phyloP scores from a whole-genome alignment of 2,113 vertebrate genomes.

The Dromaius novaehollandiae region DNA sequence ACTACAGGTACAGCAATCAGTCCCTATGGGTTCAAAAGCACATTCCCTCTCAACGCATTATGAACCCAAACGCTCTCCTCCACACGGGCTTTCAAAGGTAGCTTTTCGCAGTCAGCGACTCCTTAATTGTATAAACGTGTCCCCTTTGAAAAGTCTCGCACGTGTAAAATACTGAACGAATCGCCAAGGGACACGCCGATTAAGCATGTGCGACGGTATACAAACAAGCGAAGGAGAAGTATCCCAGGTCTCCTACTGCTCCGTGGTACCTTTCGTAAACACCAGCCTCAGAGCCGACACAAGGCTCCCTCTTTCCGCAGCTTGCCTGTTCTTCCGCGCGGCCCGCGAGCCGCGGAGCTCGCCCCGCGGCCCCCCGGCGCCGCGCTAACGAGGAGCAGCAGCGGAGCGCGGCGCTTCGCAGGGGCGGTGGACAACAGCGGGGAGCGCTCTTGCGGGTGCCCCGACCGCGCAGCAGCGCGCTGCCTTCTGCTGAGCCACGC shows the following conservation, averaged over 20 bases:
- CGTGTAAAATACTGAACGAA: neutral
- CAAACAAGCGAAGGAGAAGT: neutral
- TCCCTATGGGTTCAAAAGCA: neutral
- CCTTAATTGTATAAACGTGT: neutral
- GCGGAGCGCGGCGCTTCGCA: neutral
- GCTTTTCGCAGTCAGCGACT: neutral
- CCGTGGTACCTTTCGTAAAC: neutral
- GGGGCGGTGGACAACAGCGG: neutral
- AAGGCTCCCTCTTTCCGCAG: neutral
- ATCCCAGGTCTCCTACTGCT: neutral
- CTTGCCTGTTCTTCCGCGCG: neutral
- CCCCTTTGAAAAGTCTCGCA: neutral
- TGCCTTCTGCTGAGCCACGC: neutral
- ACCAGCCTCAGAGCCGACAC: neutral
- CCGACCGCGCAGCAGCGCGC: neutral
- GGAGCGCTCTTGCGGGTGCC: neutral
- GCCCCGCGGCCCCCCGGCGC: neutral
- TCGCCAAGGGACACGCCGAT: neutral
- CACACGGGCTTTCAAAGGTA: neutral
- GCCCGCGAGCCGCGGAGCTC: neutral
- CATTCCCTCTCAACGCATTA: neutral
- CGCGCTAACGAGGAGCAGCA: neutral
- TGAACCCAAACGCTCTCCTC: neutral
- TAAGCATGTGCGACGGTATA: neutral
- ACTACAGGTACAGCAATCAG: conserved; percentile 90